Evolutionary conservation across 2,113 vertebrate genomes (phyloP).

Genomic region (Excalfactoria chinensis): DNA sequence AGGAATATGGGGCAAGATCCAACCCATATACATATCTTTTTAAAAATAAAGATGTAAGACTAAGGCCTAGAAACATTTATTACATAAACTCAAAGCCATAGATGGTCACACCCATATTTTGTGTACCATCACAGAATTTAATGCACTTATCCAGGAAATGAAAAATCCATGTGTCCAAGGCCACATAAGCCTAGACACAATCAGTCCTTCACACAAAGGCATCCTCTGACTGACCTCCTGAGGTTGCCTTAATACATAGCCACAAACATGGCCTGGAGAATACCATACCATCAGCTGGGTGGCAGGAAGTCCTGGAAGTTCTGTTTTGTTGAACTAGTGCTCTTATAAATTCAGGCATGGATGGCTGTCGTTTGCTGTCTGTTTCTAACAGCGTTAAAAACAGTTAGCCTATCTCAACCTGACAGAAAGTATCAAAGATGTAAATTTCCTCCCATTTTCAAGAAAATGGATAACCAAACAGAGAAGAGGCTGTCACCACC

Average conservation of each 20-base stretch:
- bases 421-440: not conserved
- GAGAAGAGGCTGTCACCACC: not conserved
- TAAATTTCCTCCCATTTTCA: not conserved
- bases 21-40: not conserved
- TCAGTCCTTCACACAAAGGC: not conserved
- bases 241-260: not conserved
- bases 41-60: not conserved
- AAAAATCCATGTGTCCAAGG: not conserved
- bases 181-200: rapidly evolving
- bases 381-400: not conserved
- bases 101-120: not conserved
- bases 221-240: not conserved
- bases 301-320: not conserved
- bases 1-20: not conserved
- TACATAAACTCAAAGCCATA: not conserved
- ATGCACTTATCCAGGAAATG: not conserved
- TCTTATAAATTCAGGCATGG: not conserved
- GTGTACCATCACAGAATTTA: not conserved
- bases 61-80: not conserved
- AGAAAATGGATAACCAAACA: not conserved
- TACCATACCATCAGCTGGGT: not conserved
- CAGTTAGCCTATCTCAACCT: not conserved
- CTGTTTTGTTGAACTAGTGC: not conserved
- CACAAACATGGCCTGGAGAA: not conserved
- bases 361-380: not conserved